Base-by-base conservation (phyloP, 64 coral and sea anemone genomes). In the Astreopora myriophthalma region DNA sequence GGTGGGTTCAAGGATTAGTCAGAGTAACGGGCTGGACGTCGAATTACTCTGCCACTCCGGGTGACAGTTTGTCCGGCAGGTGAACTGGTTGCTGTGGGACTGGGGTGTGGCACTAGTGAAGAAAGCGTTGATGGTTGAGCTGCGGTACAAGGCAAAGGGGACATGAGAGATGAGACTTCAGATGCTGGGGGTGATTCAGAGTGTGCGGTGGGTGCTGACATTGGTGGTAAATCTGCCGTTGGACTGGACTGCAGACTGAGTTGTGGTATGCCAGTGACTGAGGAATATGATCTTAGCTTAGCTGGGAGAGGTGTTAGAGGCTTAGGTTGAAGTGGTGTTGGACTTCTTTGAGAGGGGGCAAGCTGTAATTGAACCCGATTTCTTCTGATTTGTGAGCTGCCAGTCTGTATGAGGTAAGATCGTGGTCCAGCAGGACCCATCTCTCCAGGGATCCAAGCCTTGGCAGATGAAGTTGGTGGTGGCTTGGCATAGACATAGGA, bases 361-460 rank as follows among this genome's bases (percentile, higher is more conserved):
- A 31, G 62, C 28, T 72, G 63, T 11, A 87, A 16, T 30, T 87
- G 85, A 28, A 74, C 86, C 13, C 24, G 69, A 57, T 89, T 89
- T 58, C 51, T 71, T 24, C 72, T 29, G 24, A 88, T 64, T 27
- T 33, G 27, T 1, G 71, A 76, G 28, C 0, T 11, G n/a, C 76
- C 79, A 42, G 86, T 89, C 40, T 84, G 12, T 52, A 94, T 94
- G 3, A 89, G 51, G 66, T 94, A 94, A 27, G 86, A 89, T 34
- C 67, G 92, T 73, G 85, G 86, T 49, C 92, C 86, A 3, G 87
- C 87, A 58, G 64, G 29, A 35, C 73, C 73, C 57, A 94, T 28
- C 66, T 94, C 55, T 60, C 92, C 70, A n/a, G 77, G 71, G 66
- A 90, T 94, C 87, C 93, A 94, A 27, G 93, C 70, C 38, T 94